Evolutionary conservation across 2,797 vertebrate species (phyloP), one percentile per base, ranked within the genome.

Genomic region (Cichlasoma orientale): DNA sequence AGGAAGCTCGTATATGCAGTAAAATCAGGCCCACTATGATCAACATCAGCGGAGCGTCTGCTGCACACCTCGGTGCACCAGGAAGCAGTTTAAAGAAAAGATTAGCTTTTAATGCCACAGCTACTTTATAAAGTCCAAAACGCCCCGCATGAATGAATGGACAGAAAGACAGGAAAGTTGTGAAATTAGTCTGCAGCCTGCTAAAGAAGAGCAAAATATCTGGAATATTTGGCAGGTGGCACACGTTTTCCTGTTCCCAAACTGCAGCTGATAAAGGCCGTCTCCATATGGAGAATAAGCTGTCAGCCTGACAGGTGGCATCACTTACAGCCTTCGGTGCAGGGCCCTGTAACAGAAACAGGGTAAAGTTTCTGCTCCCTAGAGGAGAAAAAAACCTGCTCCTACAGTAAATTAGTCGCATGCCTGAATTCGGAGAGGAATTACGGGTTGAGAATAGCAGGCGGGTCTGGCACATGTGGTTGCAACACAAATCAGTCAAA

Each of bases 401-500:
- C 78, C 83, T 84, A 71, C 86, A 89, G 86, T 92, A 93, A 95
- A 94, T 89, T 79, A 92, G 86, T 82, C 59, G 77, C 90, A 91
- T 90, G 88, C 92, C 89, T 91, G 82, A 93, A 90, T 93, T 85
- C 86, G 80, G 86, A 41, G 58, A 90, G 88, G 92, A 95, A 93
- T 93, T 92, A 91, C 73, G 83, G 91, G 87, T 93, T 93, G 89
- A 94, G 92, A 94, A 94, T 90, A 91, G 92, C 89, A 82, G 89
- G 88, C 83, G 81, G 83, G 87, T 92, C 92, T 87, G 92, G 89
- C 91, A 90, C 87, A 94, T 91, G 92, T 92, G 93, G 92, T 92
- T 89, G 82, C 88, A 90, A 93, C 92, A 91, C 92, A 93, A 93
- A 94, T 94, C 94, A 94, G 92, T 93, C 90, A 89, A 93, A 93